These are phyloP conservation scores for Henricia sp. DNA, from an alignment of 53 echinoderm and acorn worm species.

Conservation along the genomic window DNA sequence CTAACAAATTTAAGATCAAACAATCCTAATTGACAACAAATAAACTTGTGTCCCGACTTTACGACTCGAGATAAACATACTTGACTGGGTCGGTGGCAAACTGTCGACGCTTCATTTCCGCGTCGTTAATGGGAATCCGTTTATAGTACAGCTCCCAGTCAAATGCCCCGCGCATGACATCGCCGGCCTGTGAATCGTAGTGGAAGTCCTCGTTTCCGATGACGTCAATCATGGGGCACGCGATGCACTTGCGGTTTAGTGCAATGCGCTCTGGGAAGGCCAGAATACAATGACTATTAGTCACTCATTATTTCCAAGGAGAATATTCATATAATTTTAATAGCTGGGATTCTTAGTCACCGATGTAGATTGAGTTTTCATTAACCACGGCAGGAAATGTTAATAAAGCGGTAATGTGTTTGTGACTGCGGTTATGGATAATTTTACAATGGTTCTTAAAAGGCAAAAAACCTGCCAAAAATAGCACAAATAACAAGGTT, in stretches of 20 bases:
- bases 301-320: not conserved
- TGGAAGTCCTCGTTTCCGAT: slow-evolving; percentile 98
- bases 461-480: no score
- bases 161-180: slow-evolving; percentile 97
- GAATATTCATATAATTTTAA: not conserved
- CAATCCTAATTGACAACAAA: no score
- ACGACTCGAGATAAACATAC: no score
- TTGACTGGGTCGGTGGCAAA: slow-evolving; percentile 87
- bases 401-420: no score
- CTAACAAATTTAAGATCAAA: not conserved
- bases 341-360: no score
- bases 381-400: no score
- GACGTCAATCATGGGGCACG: slow-evolving; percentile 99
- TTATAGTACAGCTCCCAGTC: slow-evolving; percentile 99
- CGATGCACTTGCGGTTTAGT: slow-evolving; percentile 86
- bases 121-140: slow-evolving; percentile 91
- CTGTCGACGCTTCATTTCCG: slow-evolving; percentile 76
- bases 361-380: no score
- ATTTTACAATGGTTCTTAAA: no score
- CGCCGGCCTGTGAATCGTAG: slow-evolving; percentile 98
- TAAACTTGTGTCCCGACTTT: not conserved
- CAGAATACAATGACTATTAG: not conserved
- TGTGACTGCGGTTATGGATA: no score
- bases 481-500: no score
- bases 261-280: slow-evolving; percentile 97